These are phyloP conservation scores for Brachionus asplanchnoidis DNA, from an alignment of 1,140 invertebrate species.

Conservation along the genomic window DNA sequence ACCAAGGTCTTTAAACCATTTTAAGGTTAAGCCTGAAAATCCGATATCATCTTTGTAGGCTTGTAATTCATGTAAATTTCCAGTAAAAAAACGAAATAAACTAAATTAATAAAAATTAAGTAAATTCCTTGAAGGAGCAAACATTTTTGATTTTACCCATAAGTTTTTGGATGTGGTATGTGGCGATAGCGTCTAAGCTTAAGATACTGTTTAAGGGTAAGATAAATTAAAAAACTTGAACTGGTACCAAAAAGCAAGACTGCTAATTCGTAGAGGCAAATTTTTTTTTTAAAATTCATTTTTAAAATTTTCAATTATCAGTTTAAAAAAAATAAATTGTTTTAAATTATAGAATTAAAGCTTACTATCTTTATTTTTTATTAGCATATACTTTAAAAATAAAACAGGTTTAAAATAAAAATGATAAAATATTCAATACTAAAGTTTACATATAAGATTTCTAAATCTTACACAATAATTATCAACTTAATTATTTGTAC, in stretches of 20 bases:
- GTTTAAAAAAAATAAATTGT: no score
- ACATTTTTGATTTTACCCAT: neutral
- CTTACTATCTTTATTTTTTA: no score
- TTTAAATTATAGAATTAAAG: no score
- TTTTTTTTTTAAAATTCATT: neutral
- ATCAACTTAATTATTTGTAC: no score
- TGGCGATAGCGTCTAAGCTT: neutral
- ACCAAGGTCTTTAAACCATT: slow-evolving; percentile 15
- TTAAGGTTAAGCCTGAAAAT: neutral
- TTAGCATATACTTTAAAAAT: no score
- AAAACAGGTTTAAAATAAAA: no score
- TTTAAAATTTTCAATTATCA: no score
- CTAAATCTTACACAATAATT: no score
- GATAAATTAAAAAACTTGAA: neutral
- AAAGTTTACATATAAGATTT: no score
- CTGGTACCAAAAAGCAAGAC: neutral
- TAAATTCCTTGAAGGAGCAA: neutral
- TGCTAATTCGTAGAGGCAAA: neutral
- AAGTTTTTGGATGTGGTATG: neutral
- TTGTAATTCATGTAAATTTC: slow-evolving; percentile 17
- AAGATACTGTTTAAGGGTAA: neutral
- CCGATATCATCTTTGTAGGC: neutral
- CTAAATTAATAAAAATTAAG: neutral
- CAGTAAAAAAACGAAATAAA: slow-evolving; percentile 3
- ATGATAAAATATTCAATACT: no score